Evolutionary conservation across 1,140 invertebrate species (phyloP), one percentile per base, ranked within the genome.

Genomic region (Rhagoletis zephyria): DNA sequence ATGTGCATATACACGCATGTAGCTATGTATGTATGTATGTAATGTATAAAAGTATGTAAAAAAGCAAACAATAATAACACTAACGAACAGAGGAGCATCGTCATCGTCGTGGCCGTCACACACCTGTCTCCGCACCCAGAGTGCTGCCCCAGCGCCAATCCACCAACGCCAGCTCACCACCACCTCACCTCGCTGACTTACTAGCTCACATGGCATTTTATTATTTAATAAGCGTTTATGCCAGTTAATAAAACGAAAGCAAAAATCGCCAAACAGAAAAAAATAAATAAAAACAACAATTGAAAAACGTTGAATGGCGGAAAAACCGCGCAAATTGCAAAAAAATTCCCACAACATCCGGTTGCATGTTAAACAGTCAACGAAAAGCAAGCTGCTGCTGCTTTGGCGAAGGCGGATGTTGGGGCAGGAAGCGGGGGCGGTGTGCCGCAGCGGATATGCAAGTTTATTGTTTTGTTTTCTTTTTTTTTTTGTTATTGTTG

Each of bases 151-250:
- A 30, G 30, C 30, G 30, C 30, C 30, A 30, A 30, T 30, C 45
- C 45, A 14, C 14, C 74, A 48, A 59, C 45, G n/a, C 19, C 74
- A 19, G 74, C 51, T 56, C 48, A 56, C 65, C 70, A 51, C 30
- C 30, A 30, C 30, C 30, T 30, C 30, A 30, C 4, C 45, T 19
- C 48, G 42, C 65, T 45, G n/a, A 7, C 45, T 19, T 45, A 77
- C 74, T 16, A 81, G 48, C 74, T 81, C 74, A 56, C 48, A 81
- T 51, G 74, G 74, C 74, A 81, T 81, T 81, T 81, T 81, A 81
- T 81, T 81, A 56, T 81, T 81, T 81, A 81, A 81, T 81, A 81
- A 81, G 74, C 74, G 48, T 81, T 81, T 81, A 81, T 81, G 48
- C 48, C 48, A 30, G 74, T 81, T 81, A 51, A 81, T 81, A 81